Evolutionary conservation across 92 coral and sea anemone species (phyloP).

Genomic region (Porites cylindrica): DNA sequence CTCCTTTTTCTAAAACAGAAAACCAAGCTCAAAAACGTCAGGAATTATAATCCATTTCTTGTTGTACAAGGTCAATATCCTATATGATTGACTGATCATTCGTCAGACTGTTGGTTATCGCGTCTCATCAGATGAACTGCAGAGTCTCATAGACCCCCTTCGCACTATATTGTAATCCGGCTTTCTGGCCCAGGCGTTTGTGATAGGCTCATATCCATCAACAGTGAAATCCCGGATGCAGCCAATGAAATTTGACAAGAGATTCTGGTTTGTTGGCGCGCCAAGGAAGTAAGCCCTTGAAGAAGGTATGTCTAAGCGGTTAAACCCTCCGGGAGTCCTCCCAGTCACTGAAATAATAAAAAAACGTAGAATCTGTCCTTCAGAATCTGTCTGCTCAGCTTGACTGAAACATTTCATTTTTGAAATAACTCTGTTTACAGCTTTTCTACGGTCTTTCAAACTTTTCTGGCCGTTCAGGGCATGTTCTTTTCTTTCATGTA

Average conservation of each 20-base stretch:
- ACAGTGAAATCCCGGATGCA: slow-evolving; percentile 88
- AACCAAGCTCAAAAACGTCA: too few relatives aligned
- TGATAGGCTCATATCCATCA: slow-evolving; percentile 89
- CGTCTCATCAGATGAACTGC: slow-evolving; percentile 23
- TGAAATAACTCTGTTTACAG: too few relatives aligned
- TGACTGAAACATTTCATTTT: too few relatives aligned
- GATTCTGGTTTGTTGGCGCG: slow-evolving; percentile 73
- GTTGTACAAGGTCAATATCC: not conserved
- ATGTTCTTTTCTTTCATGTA: too few relatives aligned
- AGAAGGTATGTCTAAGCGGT: slow-evolving; percentile 78
- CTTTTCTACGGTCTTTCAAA: too few relatives aligned
- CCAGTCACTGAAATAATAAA: slow-evolving; percentile 2
- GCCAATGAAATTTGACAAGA: slow-evolving; percentile 83
- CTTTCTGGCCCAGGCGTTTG: slow-evolving; percentile 73
- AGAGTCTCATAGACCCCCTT: slow-evolving; percentile 12
- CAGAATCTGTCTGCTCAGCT: too few relatives aligned
- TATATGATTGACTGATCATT: not conserved
- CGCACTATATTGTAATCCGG: slow-evolving; percentile 56
- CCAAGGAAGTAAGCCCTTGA: slow-evolving; percentile 85
- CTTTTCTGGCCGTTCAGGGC: too few relatives aligned
- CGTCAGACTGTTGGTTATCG: not conserved
- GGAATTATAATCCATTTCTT: too few relatives aligned
- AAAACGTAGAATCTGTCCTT: too few relatives aligned
- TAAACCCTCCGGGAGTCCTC: slow-evolving; percentile 81
- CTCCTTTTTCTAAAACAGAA: too few relatives aligned